Evolutionary conservation across 2,113 vertebrate species (phyloP), one percentile per base, ranked within the genome.

Genomic region (Oreochromis niloticus): DNA sequence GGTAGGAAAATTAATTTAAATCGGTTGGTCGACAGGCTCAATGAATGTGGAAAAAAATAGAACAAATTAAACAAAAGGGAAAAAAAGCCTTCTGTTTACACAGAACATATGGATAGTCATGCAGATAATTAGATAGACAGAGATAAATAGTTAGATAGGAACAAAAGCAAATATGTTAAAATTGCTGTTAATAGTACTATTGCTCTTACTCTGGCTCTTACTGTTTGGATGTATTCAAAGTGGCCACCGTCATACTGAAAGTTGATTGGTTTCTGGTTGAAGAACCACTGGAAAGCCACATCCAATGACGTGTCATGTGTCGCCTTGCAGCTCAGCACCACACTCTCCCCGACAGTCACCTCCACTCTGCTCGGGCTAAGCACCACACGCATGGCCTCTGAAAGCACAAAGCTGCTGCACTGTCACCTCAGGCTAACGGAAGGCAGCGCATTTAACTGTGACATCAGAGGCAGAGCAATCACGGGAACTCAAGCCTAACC

Each of bases 191-290:
- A 34, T 34, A 59, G 41, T 81, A 68, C 9, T 34, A 43, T 80
- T 81, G 80, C 81, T 91, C 91, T 94, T 94, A 95, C 95, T 91
- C 89, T 78, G n/a, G 90, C 86, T 96, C 98, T 98, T 97, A 99
- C 98, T 85, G 98, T 98, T 93, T 97, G 97, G 94, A 98, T 99
- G 97, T 95, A 98, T 96, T 99, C 98, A 93, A 99, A 99, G 93
- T 99, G 98, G 92, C 97, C 96, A 1, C 97, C 97, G n/a, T 98
- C 97, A 82, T 97, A 97, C 41, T 97, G 97, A 39, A 98, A 97
- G 88, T 97, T 96, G 63, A 99, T 98, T 6, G 97, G 97, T 41
- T 97, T 97, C 78, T 97, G 97, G 90, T 98, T 98, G 84, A 97
- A 96, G 1, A 97, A 96, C 98, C 98, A 99, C 87, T 96, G 96